These are phyloP conservation scores for Alces alces DNA, from an alignment of 2,113 vertebrate species.

Conservation along the genomic window DNA sequence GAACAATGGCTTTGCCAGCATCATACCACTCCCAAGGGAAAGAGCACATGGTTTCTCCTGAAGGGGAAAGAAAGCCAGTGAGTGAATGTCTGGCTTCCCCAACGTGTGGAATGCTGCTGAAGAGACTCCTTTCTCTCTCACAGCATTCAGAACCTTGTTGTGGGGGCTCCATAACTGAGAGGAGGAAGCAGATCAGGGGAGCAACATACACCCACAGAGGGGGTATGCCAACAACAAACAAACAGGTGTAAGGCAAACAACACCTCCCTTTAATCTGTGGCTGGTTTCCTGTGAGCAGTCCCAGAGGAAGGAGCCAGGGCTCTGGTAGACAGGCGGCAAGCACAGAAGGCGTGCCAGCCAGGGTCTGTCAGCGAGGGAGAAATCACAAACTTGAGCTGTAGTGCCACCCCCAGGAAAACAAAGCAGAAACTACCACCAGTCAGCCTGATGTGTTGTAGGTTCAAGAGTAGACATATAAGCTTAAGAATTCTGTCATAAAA, in stretches of 20 bases:
- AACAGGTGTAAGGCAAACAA: background rate
- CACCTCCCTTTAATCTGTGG: background rate
- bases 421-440: background rate
- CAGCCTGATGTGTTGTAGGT: background rate
- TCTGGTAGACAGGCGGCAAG: background rate
- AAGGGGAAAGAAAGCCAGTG: background rate
- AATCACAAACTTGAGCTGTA: background rate
- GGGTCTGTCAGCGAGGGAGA: background rate
- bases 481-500: background rate
- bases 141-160: background rate
- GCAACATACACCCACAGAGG: background rate
- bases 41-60: background rate
- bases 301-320: background rate
- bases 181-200: background rate
- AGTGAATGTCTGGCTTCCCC: background rate
- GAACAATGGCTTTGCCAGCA: background rate
- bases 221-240: background rate
- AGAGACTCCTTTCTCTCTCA: background rate
- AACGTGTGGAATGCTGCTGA: background rate
- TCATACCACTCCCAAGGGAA: background rate
- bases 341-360: background rate
- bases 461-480: background rate
- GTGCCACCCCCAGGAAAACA: background rate
- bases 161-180: background rate
- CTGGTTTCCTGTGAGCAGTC: background rate